These are phyloP conservation scores for Natrix natrix DNA, from an alignment of 2,797 vertebrate species.

Conservation along the genomic window DNA sequence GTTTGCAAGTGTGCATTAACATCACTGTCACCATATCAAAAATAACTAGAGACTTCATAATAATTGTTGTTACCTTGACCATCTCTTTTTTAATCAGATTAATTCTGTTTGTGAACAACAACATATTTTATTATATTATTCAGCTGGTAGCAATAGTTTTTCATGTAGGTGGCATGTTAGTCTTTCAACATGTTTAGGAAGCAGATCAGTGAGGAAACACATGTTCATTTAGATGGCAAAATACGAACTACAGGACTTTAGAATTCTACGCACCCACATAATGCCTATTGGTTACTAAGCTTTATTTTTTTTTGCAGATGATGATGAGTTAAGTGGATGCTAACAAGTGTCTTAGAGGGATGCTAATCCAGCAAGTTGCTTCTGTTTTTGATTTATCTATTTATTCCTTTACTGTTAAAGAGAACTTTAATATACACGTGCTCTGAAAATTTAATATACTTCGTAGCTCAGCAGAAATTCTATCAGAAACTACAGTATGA, in stretches of 20 bases:
- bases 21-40: neutral
- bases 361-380: neutral
- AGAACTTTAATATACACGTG: neutral
- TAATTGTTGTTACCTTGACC: neutral
- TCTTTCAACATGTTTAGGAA: neutral
- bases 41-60: neutral
- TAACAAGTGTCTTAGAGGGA: neutral
- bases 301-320: neutral
- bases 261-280: neutral
- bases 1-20: neutral
- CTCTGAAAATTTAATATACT: neutral
- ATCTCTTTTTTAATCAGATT: neutral
- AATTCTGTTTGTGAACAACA: neutral
- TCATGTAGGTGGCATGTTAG: neutral
- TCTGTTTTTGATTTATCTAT: neutral
- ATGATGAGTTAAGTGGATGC: neutral
- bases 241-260: neutral
- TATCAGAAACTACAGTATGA: neutral
- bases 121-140: neutral
- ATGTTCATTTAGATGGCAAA: neutral
- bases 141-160: neutral
- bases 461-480: no score
- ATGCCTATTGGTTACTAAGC: neutral
- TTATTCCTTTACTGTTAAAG: neutral
- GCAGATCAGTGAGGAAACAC: neutral